Percentiles rank a stretch among this genome's conserved stretches.
Conservation (phyloP, 2,888 invertebrate species). For the Noctua pronuba region DNA sequence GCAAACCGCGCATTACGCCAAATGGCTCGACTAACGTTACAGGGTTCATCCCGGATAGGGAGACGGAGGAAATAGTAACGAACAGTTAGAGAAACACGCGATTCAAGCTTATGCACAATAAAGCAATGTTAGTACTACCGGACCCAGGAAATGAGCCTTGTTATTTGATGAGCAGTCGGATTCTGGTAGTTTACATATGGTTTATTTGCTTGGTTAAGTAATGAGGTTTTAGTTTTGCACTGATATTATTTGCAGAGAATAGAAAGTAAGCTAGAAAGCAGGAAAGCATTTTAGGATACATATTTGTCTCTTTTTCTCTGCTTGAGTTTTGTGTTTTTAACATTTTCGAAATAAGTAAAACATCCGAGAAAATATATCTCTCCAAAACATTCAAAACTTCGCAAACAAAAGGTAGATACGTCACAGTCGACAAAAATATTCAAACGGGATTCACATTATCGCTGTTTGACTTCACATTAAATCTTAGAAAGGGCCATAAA, state of each 20-base stretch:
- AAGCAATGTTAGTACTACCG: slow-evolving; percentile 81
- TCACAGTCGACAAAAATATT: slow-evolving; percentile 82
- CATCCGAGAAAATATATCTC: slow-evolving; percentile 4
- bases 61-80: slow-evolving; percentile 85
- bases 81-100: slow-evolving; percentile 72
- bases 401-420: slow-evolving; percentile 69
- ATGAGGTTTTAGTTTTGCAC: slow-evolving; percentile 20
- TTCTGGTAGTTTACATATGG: slow-evolving; percentile 59
- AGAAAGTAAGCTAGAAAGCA: background rate
- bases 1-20: slow-evolving; percentile 89
- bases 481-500: slow-evolving; percentile 89
- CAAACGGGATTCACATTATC: slow-evolving; percentile 87
- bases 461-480: slow-evolving; percentile 90
- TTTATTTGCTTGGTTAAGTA: slow-evolving; percentile 44
- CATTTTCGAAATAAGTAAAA: background rate
- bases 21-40: slow-evolving; percentile 88
- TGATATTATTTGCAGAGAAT: background rate
- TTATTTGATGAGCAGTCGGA: slow-evolving; percentile 76
- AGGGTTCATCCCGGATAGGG: slow-evolving; percentile 46
- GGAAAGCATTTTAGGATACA: background rate
- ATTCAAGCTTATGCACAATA: slow-evolving; percentile 85
- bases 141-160: slow-evolving; percentile 83
- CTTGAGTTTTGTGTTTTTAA: too few relatives aligned
- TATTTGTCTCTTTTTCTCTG: background rate
- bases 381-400: slow-evolving; percentile 49